Evolutionary conservation across 2,797 vertebrate species (phyloP).

Genomic region (Ispidina picta): DNA sequence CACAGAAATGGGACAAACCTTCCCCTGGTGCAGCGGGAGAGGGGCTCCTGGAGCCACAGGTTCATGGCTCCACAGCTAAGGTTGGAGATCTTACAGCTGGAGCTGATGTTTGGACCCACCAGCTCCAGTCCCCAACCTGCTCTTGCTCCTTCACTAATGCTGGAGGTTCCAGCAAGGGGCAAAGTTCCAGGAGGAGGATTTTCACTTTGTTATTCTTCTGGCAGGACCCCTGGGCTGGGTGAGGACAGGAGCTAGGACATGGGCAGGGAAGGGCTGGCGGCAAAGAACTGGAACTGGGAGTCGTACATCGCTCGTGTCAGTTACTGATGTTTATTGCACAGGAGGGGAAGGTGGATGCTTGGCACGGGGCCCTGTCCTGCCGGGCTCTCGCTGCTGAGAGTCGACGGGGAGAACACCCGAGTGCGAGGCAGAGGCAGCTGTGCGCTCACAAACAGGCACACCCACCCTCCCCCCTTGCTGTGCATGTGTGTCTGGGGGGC

Average conservation of each 20-base stretch:
- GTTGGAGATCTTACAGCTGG: background rate
- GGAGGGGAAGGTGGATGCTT: constrained; percentile 67
- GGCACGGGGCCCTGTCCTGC: background rate
- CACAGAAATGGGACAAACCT: background rate
- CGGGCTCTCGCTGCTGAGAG: background rate
- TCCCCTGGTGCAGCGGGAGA: too few relatives aligned
- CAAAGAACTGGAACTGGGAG: background rate
- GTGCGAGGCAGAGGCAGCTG: background rate
- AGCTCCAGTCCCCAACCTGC: background rate
- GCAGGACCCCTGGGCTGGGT: background rate
- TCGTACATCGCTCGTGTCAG: constrained; percentile 51
- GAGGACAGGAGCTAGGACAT: rapidly evolving
- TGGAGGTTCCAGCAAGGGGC: background rate
- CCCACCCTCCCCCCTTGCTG: background rate
- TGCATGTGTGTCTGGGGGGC: background rate
- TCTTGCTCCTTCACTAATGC: background rate
- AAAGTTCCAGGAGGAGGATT: background rate
- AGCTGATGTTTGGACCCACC: background rate
- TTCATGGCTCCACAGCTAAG: background rate
- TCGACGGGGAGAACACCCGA: background rate
- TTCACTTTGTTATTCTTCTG: background rate
- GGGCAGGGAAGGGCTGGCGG: background rate
- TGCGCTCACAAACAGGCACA: background rate
- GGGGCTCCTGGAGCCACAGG: rapidly evolving
- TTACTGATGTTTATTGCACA: constrained; percentile 79